Evolutionary conservation across 2,797 vertebrate species (phyloP).

Genomic region (Enteromius paludinosus): DNA sequence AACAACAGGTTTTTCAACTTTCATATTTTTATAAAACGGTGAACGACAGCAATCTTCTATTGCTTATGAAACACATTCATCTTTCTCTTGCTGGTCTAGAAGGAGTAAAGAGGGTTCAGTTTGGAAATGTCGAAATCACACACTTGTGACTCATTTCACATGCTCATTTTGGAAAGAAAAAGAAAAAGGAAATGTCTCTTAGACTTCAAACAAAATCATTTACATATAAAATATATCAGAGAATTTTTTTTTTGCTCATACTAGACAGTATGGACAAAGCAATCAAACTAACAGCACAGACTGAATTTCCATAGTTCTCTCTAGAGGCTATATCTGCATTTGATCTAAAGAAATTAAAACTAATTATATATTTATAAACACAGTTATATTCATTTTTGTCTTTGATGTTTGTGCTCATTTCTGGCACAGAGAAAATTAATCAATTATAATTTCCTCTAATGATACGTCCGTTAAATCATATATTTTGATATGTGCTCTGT

Average conservation of each 20-base stretch:
- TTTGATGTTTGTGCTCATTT: constrained; percentile 65
- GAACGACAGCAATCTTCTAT: constrained; percentile 43
- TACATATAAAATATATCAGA: constrained; percentile 63
- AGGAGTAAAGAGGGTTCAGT: not conserved
- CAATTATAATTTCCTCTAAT: constrained; percentile 68
- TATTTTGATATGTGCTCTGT: constrained; percentile 71
- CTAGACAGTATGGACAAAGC: constrained; percentile 67
- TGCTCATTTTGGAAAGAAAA: constrained; percentile 27
- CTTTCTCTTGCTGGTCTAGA: constrained; percentile 27
- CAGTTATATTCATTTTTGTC: constrained; percentile 67
- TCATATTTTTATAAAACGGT: constrained; percentile 18
- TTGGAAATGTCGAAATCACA: constrained; percentile 33
- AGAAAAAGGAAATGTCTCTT: constrained; percentile 43
- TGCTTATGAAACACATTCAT: constrained; percentile 43
- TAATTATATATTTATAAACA: constrained; percentile 80
- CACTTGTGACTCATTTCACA: constrained; percentile 31
- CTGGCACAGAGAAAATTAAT: constrained; percentile 69
- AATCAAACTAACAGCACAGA: constrained; percentile 67
- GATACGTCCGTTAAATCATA: constrained; percentile 71
- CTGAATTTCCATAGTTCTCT: constrained; percentile 69
- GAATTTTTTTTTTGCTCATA: constrained; percentile 72
- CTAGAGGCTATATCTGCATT: constrained; percentile 71
- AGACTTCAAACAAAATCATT: constrained; percentile 69
- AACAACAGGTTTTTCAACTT: constrained; percentile 33
- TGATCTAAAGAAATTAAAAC: constrained; percentile 81